Evolutionary conservation across 1,140 invertebrate genomes (phyloP).

Genomic region (Caenorhabditis latens): DNA sequence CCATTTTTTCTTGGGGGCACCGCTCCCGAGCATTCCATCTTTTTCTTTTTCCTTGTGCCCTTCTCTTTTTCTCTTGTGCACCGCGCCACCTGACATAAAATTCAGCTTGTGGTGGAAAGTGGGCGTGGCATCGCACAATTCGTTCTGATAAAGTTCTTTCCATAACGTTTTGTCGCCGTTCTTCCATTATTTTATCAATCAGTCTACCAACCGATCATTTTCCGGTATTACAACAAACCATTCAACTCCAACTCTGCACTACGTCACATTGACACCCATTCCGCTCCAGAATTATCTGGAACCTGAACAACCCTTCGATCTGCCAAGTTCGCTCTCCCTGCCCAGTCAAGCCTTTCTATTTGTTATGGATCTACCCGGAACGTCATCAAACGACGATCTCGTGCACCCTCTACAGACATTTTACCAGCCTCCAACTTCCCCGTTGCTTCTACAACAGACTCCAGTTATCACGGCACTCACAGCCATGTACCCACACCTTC

Average conservation of each 20-base stretch:
- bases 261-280: conserved; percentile 25
- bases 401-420: neutral
- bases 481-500: neutral
- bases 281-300: conserved; percentile 18
- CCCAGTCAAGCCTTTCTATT: conserved; percentile 23
- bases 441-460: neutral
- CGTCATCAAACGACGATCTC: conserved; percentile 20
- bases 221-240: conserved; percentile 55
- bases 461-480: neutral
- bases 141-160: conserved; percentile 52
- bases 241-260: conserved; percentile 26
- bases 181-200: conserved; percentile 24
- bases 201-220: conserved; percentile 35
- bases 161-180: conserved; percentile 31
- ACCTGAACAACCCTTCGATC: neutral
- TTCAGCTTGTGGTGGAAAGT: conserved; percentile 43
- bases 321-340: neutral
- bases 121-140: conserved; percentile 23
- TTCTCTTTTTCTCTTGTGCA: neutral
- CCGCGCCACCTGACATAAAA: conserved; percentile 48
- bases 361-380: conserved; percentile 38
- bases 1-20: conserved; percentile 12
- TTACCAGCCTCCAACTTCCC: neutral
- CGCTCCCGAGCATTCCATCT: conserved; percentile 39
- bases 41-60: neutral